phyloP scores from a whole-genome alignment of 2,888 invertebrate species.

The Sphaerophoria taeniata region DNA sequence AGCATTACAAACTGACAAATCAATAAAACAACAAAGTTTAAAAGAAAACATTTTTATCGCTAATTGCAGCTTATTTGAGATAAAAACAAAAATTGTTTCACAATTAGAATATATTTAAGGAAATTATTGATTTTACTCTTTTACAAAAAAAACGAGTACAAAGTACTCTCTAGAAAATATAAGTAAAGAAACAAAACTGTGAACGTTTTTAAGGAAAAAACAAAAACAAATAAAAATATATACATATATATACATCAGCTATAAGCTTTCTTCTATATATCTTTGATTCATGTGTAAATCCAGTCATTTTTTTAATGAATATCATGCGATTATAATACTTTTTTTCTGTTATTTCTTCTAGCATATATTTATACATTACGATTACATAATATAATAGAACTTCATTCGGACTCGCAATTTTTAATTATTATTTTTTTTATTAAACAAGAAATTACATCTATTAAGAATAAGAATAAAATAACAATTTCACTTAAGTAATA shows the following conservation, averaged over 20 bases:
- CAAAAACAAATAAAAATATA: background rate
- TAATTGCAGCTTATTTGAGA: background rate
- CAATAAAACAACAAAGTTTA: background rate
- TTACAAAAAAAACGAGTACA: conserved; percentile 44
- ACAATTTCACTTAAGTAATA: conserved; percentile 44
- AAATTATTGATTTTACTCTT: conserved; percentile 17
- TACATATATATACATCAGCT: conserved; percentile 7
- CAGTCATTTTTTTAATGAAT: conserved; percentile 60
- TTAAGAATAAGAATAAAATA: conserved; percentile 31
- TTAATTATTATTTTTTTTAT: conserved; percentile 30
- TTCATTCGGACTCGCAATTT: conserved; percentile 41
- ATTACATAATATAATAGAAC: conserved; percentile 1
- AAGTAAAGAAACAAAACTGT: conserved; percentile 52
- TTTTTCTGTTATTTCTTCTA: conserved; percentile 26
- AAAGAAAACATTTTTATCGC: background rate
- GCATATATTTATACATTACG: background rate
- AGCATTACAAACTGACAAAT: background rate
- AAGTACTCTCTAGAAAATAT: conserved; percentile 60
- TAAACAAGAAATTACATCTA: conserved; percentile 14
- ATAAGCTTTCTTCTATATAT: conserved; percentile 20
- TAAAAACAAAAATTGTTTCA: background rate
- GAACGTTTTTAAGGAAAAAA: conserved; percentile 38
- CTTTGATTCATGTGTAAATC: conserved; percentile 62
- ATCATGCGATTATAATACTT: conserved; percentile 36
- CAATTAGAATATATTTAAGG: conserved; percentile 6